Evolutionary conservation across 2,797 vertebrate genomes (phyloP), one percentile per base, ranked within the genome.

Genomic region (Scolopax rusticola): DNA sequence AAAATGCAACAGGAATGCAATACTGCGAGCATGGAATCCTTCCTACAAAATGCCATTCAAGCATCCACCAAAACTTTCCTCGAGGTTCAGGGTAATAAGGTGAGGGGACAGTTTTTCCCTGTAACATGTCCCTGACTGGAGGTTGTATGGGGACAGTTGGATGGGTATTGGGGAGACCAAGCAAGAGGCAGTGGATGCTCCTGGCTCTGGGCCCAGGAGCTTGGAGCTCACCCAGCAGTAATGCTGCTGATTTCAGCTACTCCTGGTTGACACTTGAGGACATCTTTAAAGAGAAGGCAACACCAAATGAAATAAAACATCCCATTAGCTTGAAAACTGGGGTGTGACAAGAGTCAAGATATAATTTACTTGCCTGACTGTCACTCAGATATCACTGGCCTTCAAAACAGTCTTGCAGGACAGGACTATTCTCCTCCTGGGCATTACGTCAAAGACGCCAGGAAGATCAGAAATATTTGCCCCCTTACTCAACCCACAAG

Each of bases 151-250:
- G 6, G 38, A 82, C 18, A 23, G 30, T 40, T 4, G 59, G 64
- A 54, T 3, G 0, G 1, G 8, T 78, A 87, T 76, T 68, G 73
- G 76, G 80, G 63, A 77, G 36, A 38, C 48, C 41, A 48, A 63
- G 60, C 36, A 67, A 9, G 77, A 71, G 53, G 48, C 75, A 64
- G 28, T 1, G 53, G 56, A 56, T 85, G 78, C 84, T 87, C 14
- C 78, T 89, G 95, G 92, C 86, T 71, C 51, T 6, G 71, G 28
- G 64, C 84, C 75, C 82, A 17, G 89, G 60, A 67, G 61, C 76
- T 64, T 65, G 84, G 88, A 90, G 43, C 81, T 90, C 53, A 12
- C 56, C 87, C 94, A 94, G 86, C 83, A 92, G 63, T 8, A 79
- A 88, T 2, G 36, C 71, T 74, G 84, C 88, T 89, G 93, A 69